Base-by-base conservation (phyloP, 2,797 vertebrate species). In the Hyperoplus immaculatus region DNA sequence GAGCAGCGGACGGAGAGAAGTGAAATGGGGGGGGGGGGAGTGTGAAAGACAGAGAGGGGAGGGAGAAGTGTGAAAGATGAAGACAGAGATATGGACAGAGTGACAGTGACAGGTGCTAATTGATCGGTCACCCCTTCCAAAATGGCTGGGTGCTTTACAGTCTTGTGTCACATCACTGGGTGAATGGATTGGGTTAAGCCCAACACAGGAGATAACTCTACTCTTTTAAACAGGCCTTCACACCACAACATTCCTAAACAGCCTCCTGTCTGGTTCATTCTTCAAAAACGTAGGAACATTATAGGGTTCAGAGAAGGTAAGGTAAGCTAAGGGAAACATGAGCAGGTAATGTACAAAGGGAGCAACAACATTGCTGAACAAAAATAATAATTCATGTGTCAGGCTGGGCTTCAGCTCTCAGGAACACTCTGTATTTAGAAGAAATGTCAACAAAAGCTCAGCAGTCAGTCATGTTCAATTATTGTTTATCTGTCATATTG, bases 51-150 rank as follows among this genome's bases (percentile, higher is more conserved):
- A 65, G 42, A 64, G 58, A 78, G 53, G 16, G 55, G 9, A 11
- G 8, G 1, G 12, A 4, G 58, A 57, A 53, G 64, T 21, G 46
- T 50, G 16, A 69, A 80, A 41, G 16, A 69, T 49, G 46, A 56
- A 1, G 29, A 53, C 13, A 59, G 69, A 75, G 43, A 58, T 69
- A 67, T 29, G 58, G 51, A 43, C 54, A 77, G 45, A 69, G 62
- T 65, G 47, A 69, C 62, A 74, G 66, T 70, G 84, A 70, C 84
- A 87, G 77, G 85, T 64, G 89, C 71, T 93, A 93, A 92, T 86
- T 86, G 87, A 90, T 80, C 80, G 77, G 83, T 91, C 57, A 57
- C 38, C 84, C 64, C 1, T 29, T 11, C 11, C 36, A 78, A 29
- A 71, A 65, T 51, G 58, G 39, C 43, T 29, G 21, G 6, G n/a